phyloP scores from a whole-genome alignment of 53 echinoderm and acorn worm species.

The Paelopatides confundens region DNA sequence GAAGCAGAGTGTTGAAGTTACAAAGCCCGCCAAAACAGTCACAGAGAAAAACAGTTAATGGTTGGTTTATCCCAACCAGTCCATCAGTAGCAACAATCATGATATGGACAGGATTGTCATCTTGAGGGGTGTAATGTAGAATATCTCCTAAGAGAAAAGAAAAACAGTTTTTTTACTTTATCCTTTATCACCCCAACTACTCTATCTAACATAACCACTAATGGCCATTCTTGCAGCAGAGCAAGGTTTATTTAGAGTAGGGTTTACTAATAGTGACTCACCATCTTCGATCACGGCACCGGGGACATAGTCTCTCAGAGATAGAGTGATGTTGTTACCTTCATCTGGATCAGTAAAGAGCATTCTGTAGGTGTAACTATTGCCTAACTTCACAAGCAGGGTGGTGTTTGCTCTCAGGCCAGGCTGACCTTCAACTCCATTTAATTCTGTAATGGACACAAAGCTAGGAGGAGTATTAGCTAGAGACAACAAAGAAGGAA shows the following conservation, averaged over 20 bases:
- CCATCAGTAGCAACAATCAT: constrained; percentile 13
- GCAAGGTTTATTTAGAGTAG: no score
- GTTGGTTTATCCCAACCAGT: not conserved
- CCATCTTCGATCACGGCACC: constrained; percentile 38
- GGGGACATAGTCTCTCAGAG: not conserved
- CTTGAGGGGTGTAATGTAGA: constrained; percentile 32
- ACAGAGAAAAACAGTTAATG: constrained; percentile 22
- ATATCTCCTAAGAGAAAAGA: constrained; percentile 12
- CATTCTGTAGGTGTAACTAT: constrained; percentile 14
- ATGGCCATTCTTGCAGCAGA: no score
- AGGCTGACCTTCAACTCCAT: not conserved
- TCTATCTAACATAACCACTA: no score
- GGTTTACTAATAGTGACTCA: not conserved
- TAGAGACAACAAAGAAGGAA: not conserved
- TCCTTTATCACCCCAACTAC: no score
- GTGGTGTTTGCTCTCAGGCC: not conserved
- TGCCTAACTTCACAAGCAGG: constrained; percentile 4
- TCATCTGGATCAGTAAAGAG: constrained; percentile 6
- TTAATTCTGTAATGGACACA: constrained; percentile 10
- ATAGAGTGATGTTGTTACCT: constrained; percentile 29
- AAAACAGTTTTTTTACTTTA: no score
- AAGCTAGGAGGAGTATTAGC: constrained; percentile 30
- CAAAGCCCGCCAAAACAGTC: constrained; percentile 30
- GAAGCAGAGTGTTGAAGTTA: not conserved
- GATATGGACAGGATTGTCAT: not conserved